These are phyloP conservation scores for Ophion costatus DNA, from an alignment of 2,888 invertebrate genomes.

Conservation along the genomic window DNA sequence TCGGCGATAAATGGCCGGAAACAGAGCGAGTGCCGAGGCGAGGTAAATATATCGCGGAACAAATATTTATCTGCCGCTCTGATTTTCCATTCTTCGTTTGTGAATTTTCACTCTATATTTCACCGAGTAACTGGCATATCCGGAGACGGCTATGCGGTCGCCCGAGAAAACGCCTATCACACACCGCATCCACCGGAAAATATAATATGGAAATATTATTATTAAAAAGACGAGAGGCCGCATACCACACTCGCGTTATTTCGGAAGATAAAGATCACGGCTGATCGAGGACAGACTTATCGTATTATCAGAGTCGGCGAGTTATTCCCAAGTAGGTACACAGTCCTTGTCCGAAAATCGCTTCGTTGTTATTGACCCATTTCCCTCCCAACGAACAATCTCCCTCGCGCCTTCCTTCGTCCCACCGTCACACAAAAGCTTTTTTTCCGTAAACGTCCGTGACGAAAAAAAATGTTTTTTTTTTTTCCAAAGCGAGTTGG, in stretches of 20 bases:
- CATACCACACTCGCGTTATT: background rate
- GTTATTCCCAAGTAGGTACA: background rate
- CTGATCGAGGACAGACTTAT: background rate
- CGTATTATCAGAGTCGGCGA: background rate
- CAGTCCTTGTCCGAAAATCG: background rate
- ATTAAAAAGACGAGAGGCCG: background rate
- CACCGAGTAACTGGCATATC: too few relatives aligned
- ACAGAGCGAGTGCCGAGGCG: too few relatives aligned
- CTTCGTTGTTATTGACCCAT: background rate
- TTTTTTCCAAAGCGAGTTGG: too few relatives aligned
- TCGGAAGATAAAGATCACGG: background rate
- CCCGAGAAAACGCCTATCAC: background rate
- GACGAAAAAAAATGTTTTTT: too few relatives aligned
- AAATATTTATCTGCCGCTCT: too few relatives aligned
- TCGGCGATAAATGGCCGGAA: too few relatives aligned
- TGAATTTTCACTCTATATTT: too few relatives aligned
- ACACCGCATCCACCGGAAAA: background rate
- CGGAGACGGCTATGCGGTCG: background rate
- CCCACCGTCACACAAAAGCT: too few relatives aligned
- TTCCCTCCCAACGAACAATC: background rate
- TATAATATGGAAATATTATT: background rate
- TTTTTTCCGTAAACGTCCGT: too few relatives aligned
- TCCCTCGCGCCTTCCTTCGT: too few relatives aligned
- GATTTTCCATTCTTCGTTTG: too few relatives aligned
- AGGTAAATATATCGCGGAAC: too few relatives aligned